Conservation (phyloP, 2,797 vertebrate genomes). For the Hydrocynus forskahlii region DNA sequence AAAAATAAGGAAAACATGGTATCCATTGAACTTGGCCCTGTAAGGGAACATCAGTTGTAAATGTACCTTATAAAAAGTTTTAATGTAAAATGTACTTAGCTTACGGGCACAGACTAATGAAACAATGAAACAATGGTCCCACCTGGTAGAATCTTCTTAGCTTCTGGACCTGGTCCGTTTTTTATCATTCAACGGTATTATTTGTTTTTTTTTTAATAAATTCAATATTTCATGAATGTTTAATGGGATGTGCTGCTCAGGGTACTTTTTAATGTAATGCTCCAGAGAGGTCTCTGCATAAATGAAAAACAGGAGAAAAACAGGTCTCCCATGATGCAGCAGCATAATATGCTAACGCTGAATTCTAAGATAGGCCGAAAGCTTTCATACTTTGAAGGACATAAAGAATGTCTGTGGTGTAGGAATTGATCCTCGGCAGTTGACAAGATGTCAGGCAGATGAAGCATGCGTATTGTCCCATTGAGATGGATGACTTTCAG, state of each 20-base stretch:
- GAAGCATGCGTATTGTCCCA: slow-evolving; percentile 61
- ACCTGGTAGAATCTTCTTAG: slow-evolving; percentile 3
- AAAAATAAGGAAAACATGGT: too few species aligned
- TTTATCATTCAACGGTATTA: slow-evolving; percentile 29
- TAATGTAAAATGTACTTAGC: slow-evolving; percentile 1
- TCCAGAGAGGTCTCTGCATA: slow-evolving; percentile 18
- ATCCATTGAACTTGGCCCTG: neutral
- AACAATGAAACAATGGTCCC: neutral
- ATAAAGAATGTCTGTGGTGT: slow-evolving; percentile 54
- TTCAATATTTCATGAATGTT: slow-evolving; percentile 32
- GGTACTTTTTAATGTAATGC: slow-evolving; percentile 14
- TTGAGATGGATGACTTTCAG: slow-evolving; percentile 64
- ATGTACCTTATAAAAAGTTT: neutral
- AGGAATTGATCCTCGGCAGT: slow-evolving; percentile 65
- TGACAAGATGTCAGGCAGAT: slow-evolving; percentile 58
- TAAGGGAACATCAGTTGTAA: neutral
- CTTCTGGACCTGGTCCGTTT: neutral
- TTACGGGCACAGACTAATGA: neutral
- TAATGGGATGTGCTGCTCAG: slow-evolving; percentile 13
- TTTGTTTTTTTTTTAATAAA: slow-evolving; percentile 23
- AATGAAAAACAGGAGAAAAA: slow-evolving; percentile 16
- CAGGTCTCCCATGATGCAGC: slow-evolving; percentile 5
- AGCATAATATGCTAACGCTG: neutral
- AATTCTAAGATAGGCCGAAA: neutral
- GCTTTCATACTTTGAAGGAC: slow-evolving; percentile 55